Conservation (phyloP, 2,888 invertebrate species). For the Plebejus argus region DNA sequence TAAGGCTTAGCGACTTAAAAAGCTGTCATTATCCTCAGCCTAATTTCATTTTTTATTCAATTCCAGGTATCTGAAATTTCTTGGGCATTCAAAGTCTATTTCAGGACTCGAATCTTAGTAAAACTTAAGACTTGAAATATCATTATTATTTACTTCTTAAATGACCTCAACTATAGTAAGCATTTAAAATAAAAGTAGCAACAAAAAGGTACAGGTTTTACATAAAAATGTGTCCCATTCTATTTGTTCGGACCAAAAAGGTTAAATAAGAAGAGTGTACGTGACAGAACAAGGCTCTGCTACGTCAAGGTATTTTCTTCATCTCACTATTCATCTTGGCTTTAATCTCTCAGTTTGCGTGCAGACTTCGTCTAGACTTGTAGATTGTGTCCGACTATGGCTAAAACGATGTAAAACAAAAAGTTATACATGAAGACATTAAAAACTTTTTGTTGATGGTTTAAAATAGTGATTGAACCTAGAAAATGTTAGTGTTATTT, state of each 20-base stretch:
- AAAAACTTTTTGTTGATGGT: not conserved
- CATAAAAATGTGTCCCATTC: slow-evolving; percentile 46
- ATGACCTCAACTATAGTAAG: not conserved
- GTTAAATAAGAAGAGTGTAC: slow-evolving; percentile 74
- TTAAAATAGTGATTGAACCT: not conserved
- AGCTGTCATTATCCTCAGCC: slow-evolving; percentile 7
- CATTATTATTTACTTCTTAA: no score
- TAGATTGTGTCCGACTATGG: slow-evolving; percentile 58
- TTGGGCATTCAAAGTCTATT: not conserved
- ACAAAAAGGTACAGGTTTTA: slow-evolving; percentile 52
- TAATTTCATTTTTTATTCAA: not conserved
- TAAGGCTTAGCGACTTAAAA: slow-evolving; percentile 9
- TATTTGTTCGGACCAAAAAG: slow-evolving; percentile 59
- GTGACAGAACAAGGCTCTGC: slow-evolving; percentile 72
- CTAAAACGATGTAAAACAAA: slow-evolving; percentile 35
- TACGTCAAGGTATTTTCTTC: slow-evolving; percentile 70
- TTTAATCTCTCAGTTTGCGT: slow-evolving; percentile 69
- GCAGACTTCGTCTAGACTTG: slow-evolving; percentile 68
- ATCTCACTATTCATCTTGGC: slow-evolving; percentile 70
- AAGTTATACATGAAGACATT: not conserved
- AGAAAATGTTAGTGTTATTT: not conserved
- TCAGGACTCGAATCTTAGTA: not conserved
- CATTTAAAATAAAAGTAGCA: slow-evolving; percentile 16
- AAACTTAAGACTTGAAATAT: not conserved
- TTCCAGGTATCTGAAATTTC: not conserved